Evolutionary conservation across 2,888 invertebrate species (phyloP), one percentile per base, ranked within the genome.

Genomic region (Onthophagus sagittarius): DNA sequence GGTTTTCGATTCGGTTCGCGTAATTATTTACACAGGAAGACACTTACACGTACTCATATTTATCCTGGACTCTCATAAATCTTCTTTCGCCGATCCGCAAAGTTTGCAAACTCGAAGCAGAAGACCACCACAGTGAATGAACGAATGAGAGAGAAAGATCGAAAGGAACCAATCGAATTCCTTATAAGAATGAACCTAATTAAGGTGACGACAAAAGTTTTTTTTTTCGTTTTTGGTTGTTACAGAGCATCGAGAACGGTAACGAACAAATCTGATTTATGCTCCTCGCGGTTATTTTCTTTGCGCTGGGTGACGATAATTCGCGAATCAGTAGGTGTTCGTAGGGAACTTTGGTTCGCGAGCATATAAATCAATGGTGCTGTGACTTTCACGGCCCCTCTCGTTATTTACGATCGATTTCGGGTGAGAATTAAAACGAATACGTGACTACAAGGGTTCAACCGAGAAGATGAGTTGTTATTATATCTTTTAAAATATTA

Each of bases 331-430:
- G 39, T 53, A 53, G 39, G 39, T 53, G 39, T 53, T 53, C 39
- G 39, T 11, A 11, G 11, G 39, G 39, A 53, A 11, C 7, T 7
- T 53, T 11, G 39, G 39, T 53, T 53, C 39, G 39, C 39, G 39
- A 53, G 67, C 67, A 67, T 15, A 67, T 67, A 67, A 67, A 67
- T 67, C 67, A 67, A 67, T 5, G n/a, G 67, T 32, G 31, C 15
- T 23, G 32, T 67, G 67, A 67, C 67, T 67, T 67, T 67, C 67
- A 67, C 39, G 39, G 39, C 39, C 39, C 23, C 39, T 53, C 39
- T 53, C 11, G 39, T 53, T 53, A 53, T 53, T 53, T 53, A 53
- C 39, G 39, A 53, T 53, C 39, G 39, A 53, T 53, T 53, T 53
- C 39, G 39, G 23, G 39, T 53, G 9, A 53, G 39, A 53, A 53